Base-by-base conservation (phyloP, 2,797 vertebrate species). In the Dallia pectoralis region DNA sequence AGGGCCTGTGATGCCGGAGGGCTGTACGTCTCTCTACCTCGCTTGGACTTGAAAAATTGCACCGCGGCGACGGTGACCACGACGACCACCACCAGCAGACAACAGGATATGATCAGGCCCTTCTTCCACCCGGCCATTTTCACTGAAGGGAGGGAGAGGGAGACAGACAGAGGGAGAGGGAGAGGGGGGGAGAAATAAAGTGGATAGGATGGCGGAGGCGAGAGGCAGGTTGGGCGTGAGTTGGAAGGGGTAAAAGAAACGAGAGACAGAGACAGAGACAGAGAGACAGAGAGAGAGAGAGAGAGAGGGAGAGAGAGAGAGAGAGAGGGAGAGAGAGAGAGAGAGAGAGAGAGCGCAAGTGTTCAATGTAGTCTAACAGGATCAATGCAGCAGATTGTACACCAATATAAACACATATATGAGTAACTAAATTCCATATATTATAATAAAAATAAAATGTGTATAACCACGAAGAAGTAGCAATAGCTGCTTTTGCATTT, bases 11-110 rank as follows among this genome's bases (percentile, higher is more conserved):
- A 81, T 77, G 84, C 79, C 78, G 89, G 86, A 40, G 89, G 91
- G 78, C 63, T 88, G 88, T 90, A 89, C 82, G 85, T 89, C 78
- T 91, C 67, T 92, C 88, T 94, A 94, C 93, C 93, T 94, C 87
- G 82, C 81, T 86, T 90, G 86, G 82, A 85, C 80, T 18, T 89
- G 88, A 81, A 87, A 81, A 64, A 80, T 69, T 90, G 76, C 70
- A 90, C 71, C 19, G 64, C 63, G 64, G 78, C 72, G 67, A 83
- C 44, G 64, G 82, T 12, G 9, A 12, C 32, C 69, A 91, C n/a
- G 27, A 72, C 40, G 0, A 36, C 6, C 67, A 85, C 4, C 19
- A 70, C 30, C 74, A 93, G 76, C 71, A 93, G 69, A 70, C 84
- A 81, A 74, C 72, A 36, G 0, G 61, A 80, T 0, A 61, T 77